Conservation (phyloP, 2,113 vertebrate species). For the Phasianus colchicus region DNA sequence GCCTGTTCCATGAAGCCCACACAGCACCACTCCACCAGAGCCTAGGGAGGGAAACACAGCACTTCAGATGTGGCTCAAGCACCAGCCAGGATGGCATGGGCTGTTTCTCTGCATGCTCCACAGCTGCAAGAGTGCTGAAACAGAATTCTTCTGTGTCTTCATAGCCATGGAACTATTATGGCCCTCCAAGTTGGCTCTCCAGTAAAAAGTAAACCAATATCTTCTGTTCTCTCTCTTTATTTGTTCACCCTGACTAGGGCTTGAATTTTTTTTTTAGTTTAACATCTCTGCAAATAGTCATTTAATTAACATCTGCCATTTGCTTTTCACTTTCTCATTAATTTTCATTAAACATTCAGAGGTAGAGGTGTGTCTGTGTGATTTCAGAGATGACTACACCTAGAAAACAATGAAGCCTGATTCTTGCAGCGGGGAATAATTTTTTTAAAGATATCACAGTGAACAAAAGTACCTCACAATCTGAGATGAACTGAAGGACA, state of each 20-base stretch:
- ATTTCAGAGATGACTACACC: background rate
- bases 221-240: background rate
- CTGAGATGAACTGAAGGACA: background rate
- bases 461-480: background rate
- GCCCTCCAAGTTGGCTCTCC: background rate
- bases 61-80: background rate
- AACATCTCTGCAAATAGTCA: background rate
- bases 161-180: background rate
- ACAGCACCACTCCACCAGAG: rapidly evolving
- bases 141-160: background rate
- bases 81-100: background rate
- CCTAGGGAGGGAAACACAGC: background rate
- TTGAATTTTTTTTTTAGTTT: background rate
- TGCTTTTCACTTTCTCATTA: background rate
- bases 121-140: background rate
- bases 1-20: background rate
- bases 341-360: background rate
- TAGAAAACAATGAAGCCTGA: background rate
- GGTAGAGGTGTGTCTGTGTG: background rate
- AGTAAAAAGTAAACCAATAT: background rate
- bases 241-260: background rate
- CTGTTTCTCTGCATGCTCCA: background rate
- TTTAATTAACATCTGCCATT: background rate
- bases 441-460: background rate
- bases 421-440: background rate